These are phyloP conservation scores for Podarcis lilfordi DNA, from an alignment of 2,797 vertebrate species.

Conservation along the genomic window DNA sequence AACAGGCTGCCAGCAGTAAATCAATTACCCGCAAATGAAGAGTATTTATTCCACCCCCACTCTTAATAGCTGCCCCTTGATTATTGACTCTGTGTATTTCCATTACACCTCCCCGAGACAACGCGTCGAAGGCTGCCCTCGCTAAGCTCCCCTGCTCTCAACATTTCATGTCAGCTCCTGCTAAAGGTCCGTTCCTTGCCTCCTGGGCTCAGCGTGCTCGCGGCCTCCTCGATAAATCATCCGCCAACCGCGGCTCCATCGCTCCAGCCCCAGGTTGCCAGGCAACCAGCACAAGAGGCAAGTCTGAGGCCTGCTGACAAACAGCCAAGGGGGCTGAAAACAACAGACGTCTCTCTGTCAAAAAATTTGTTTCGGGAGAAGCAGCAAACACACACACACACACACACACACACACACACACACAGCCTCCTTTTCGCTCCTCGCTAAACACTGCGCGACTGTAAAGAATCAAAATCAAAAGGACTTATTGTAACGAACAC, in stretches of 20 bases:
- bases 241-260: conserved; percentile 85
- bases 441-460: conserved; percentile 79
- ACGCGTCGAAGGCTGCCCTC: background rate
- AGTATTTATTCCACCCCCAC: conserved; percentile 23
- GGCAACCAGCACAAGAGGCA: conserved; percentile 82
- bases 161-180: conserved; percentile 77
- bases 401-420: no score
- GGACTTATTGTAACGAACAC: conserved; percentile 78
- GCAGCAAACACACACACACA: conserved; percentile 44
- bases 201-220: conserved; percentile 83
- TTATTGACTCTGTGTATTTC: background rate
- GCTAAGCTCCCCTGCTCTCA: conserved; percentile 23
- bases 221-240: conserved; percentile 92
- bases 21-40: background rate
- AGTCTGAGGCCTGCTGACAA: conserved; percentile 83
- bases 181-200: conserved; percentile 88
- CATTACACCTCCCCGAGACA: conserved; percentile 37
- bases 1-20: background rate
- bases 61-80: conserved; percentile 3
- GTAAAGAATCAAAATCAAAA: conserved; percentile 75
- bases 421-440: conserved; percentile 57
- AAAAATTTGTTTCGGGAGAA: conserved; percentile 81
- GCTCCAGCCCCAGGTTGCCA: conserved; percentile 90
- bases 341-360: conserved; percentile 85
- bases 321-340: conserved; percentile 87